Evolutionary conservation across 2,888 invertebrate species (phyloP), one percentile per base, ranked within the genome.

Genomic region (Meiosimyza decipiens): DNA sequence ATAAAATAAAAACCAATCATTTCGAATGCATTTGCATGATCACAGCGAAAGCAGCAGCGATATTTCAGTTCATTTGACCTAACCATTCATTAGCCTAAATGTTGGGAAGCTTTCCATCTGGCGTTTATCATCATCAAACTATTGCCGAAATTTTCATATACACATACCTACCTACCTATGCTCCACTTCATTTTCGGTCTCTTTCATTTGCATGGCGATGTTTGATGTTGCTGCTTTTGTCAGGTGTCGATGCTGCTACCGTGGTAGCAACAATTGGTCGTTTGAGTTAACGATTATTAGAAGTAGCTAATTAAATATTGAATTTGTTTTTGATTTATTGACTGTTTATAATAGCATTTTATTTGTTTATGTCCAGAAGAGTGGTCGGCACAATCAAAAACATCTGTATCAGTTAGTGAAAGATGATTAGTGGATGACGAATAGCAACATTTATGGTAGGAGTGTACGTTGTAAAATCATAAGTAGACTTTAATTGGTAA

Each of bases 1-100:
- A 76, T 77, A 76, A 69, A 73, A 64, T 70, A 62, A 62, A 40
- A 13, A 49, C 47, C 18, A 49, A 54, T 33, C 22, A 62, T 63
- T 60, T 57, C 5, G 6, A 65, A 69, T 66, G 64, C 62, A 63
- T 33, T 67, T 62, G 67, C 60, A 59, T 49, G n/a, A 59, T 16
- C 51, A 33, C 18, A 18, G 12, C 33, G 5, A 3, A 47, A 64
- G 40, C 28, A 16, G 52, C 47, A 40, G 16, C 55, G 47, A 28
- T 59, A 16, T 55, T 18, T 55, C 55, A 22, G 55, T 55, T 22
- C n/a, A 55, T 55, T 6, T 22, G 1, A 40, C 9, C 40, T 40
- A 40, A 4, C 40, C 40, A 40, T 18, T 65, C 49, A 67, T 49
- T 67, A 33, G 40, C 66, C 13, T 40, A 7, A 40, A 22, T 11